Percentiles rank a stretch among this genome's conserved stretches.
These are phyloP conservation scores for Andricus curvator DNA, from an alignment of 2,888 invertebrate genomes.

Conservation along the genomic window DNA sequence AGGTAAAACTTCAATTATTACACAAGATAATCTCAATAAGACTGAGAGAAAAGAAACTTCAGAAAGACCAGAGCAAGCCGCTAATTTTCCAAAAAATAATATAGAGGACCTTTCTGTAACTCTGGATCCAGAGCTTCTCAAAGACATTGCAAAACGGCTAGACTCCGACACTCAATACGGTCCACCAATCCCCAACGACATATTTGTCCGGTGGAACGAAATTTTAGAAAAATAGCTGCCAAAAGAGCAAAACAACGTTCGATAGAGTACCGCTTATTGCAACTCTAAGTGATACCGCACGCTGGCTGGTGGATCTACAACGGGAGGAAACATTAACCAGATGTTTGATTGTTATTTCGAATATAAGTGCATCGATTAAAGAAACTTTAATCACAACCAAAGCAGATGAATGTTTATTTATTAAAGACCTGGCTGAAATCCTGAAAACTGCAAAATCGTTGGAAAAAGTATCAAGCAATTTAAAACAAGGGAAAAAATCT, in stretches of 20 bases:
- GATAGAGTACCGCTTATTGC: neutral
- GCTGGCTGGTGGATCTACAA: constrained; percentile 41
- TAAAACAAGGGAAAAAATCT: too few relatives aligned
- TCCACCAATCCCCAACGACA: constrained; percentile 22
- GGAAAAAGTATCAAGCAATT: too few relatives aligned
- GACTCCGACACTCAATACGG: constrained; percentile 5
- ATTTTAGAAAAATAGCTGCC: constrained; percentile 39
- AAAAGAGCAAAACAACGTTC: neutral
- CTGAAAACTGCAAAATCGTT: constrained; percentile 28
- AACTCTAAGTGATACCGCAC: constrained; percentile 34
- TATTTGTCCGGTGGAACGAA: constrained; percentile 34
- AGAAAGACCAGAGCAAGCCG: too few relatives aligned
- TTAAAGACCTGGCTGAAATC: constrained; percentile 16
- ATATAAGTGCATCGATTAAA: constrained; percentile 42
- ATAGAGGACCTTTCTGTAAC: neutral
- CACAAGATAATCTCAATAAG: too few relatives aligned
- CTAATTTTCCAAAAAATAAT: neutral
- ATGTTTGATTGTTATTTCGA: constrained; percentile 40
- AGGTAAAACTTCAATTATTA: too few relatives aligned
- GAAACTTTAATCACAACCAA: constrained; percentile 38
- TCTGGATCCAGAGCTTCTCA: constrained; percentile 33
- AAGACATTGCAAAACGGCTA: constrained; percentile 24
- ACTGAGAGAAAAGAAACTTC: too few relatives aligned
- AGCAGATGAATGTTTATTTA: constrained; percentile 35
- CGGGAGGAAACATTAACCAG: constrained; percentile 42